Evolutionary conservation across 2,797 vertebrate species (phyloP).

Genomic region (Acrossocheilus fasciatus): DNA sequence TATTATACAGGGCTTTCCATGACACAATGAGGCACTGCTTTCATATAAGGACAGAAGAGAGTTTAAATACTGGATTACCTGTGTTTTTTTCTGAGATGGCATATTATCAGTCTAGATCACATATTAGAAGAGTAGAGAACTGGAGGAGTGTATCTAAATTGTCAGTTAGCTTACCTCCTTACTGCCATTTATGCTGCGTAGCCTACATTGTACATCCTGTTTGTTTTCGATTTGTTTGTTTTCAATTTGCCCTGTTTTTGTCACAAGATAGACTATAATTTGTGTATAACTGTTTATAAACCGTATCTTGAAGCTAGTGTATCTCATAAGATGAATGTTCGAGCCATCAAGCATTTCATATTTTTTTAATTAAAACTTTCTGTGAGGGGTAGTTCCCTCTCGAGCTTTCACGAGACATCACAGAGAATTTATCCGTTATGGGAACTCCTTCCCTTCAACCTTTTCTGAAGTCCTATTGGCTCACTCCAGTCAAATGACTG

Average conservation of each 20-base stretch:
- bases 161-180: background rate
- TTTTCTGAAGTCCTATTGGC: too few species aligned
- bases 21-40: constrained; percentile 53
- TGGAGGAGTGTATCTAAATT: constrained; percentile 9
- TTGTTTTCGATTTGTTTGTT: background rate
- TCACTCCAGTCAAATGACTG: too few species aligned
- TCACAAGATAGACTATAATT: background rate
- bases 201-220: background rate
- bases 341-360: background rate
- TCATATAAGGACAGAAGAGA: constrained; percentile 31
- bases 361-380: background rate
- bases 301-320: background rate
- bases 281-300: background rate
- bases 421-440: too few species aligned
- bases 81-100: background rate
- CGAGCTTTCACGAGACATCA: too few species aligned
- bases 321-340: background rate
- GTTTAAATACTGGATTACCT: constrained; percentile 47
- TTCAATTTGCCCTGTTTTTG: background rate
- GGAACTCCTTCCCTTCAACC: too few species aligned
- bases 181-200: background rate
- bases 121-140: constrained; percentile 21
- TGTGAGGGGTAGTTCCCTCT: too few species aligned
- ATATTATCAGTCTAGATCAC: constrained; percentile 42
- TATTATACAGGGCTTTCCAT: constrained; percentile 47